phyloP scores from a whole-genome alignment of 2,113 vertebrate genomes.

The Eptatretus burgeri region DNA sequence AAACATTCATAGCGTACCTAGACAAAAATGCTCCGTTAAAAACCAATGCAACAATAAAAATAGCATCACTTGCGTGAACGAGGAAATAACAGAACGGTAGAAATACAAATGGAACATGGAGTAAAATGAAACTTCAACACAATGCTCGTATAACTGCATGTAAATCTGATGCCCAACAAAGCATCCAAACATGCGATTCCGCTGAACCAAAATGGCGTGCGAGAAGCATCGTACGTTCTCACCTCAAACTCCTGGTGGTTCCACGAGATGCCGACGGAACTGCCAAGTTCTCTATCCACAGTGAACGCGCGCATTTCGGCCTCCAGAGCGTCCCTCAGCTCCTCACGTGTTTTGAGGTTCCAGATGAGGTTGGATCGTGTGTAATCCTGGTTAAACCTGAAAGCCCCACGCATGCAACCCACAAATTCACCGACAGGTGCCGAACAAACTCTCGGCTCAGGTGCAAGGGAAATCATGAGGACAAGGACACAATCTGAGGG shows the following conservation, averaged over 20 bases:
- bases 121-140: no score
- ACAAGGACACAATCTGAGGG: neutral
- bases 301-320: conserved; percentile 76
- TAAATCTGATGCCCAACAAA: no score
- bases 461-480: neutral
- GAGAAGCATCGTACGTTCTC: conserved; percentile 6
- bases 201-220: no score
- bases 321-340: conserved; percentile 68
- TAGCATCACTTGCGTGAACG: no score
- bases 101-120: no score
- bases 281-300: conserved; percentile 73
- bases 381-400: conserved; percentile 71
- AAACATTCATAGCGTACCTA: conserved; percentile 94
- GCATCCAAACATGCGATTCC: no score
- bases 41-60: no score
- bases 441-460: no score
- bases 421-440: no score
- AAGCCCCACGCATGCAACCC: neutral
- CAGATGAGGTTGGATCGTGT: conserved; percentile 78
- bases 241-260: conserved; percentile 99
- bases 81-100: no score
- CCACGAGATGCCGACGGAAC: conserved; percentile 64
- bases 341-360: conserved; percentile 93
- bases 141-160: no score
- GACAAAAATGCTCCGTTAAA: no score